phyloP scores from a whole-genome alignment of 2,888 invertebrate genomes.

The Caenorhabditis sp. region DNA sequence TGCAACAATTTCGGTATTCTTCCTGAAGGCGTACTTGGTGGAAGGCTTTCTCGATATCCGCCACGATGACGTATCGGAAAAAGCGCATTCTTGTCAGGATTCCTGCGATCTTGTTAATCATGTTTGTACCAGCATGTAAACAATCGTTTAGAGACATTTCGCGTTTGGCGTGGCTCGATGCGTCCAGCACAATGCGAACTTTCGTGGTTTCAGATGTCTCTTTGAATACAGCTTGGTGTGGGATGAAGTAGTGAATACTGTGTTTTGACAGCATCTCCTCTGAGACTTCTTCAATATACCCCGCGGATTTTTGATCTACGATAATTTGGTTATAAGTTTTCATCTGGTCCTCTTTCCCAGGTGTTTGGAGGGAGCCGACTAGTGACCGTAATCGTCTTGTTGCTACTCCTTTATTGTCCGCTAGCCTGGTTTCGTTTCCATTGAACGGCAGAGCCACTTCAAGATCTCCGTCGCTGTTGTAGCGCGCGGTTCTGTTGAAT shows the following conservation, averaged over 20 bases:
- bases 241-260: conserved; percentile 1
- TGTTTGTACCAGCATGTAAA: conserved; percentile 12
- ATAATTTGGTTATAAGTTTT: not conserved
- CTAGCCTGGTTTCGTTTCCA: not conserved
- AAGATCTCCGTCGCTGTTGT: too few relatives aligned
- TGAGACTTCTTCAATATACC: conserved; percentile 6
- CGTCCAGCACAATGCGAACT: conserved; percentile 26
- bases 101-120: not conserved
- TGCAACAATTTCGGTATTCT: conserved; percentile 1
- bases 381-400: not conserved
- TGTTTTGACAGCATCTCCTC: not conserved
- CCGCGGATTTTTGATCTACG: not conserved
- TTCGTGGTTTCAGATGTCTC: conserved; percentile 6
- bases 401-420: not conserved
- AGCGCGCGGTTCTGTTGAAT: not conserved
- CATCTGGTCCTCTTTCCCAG: not conserved
- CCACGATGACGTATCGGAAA: not conserved
- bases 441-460: conserved; percentile 18
- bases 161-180: not conserved
- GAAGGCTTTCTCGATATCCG: conserved; percentile 35
- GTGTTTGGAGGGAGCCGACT: not conserved
- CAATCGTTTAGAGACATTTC: conserved; percentile 35
- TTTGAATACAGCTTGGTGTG: conserved; percentile 8
- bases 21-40: conserved; percentile 18
- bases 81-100: conserved; percentile 2